Evolutionary conservation across 1,140 invertebrate species (phyloP), one percentile per base, ranked within the genome.

Genomic region (Amphibalanus amphitrite): DNA sequence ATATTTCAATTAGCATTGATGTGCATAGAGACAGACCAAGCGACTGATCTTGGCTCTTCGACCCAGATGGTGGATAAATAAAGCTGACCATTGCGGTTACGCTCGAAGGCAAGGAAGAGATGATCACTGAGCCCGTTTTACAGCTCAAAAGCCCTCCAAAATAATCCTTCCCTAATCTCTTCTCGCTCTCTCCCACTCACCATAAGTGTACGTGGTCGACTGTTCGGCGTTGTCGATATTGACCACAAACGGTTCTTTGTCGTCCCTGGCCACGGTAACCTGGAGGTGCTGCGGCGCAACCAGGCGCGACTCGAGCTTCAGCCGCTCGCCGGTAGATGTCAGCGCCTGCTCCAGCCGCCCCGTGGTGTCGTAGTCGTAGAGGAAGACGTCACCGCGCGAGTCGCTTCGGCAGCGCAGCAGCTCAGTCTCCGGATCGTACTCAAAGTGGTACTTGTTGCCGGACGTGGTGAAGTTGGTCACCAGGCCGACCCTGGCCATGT

Each of bases 301-400:
- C 70, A 76, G 72, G 69, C 72, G 71, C 0, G 73, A 75, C 64
- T 70, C 68, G 17, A 75, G 69, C 68, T 69, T 71, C 69, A 72
- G 69, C 3, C 73, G 71, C 15, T 72, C 70, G 30, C 75, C 75
- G 3, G 74, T 76, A 38, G 75, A 74, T 23, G 75, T 71, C 28
- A 76, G 73, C 28, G 74, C 72, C 26, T 72, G 73, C 71, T 71
- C 65, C 69, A 77, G 67, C 3, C 76, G 73, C 6, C 83, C 83
- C 74, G 79, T 81, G 15, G 77, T 76, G 72, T 85, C 82, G 73
- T 84, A 85, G 38, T 81, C 76, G 75, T 83, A 85, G 26, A 81
- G 75, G 71, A 79, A 81, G 0, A 78, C 65, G 47, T 75, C 69
- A 23, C 74, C 74, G 33, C 76, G 74, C 29, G 78, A 77, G 13